Base-by-base conservation (phyloP, 1,140 invertebrate genomes). In the Calosoma granatense region DNA sequence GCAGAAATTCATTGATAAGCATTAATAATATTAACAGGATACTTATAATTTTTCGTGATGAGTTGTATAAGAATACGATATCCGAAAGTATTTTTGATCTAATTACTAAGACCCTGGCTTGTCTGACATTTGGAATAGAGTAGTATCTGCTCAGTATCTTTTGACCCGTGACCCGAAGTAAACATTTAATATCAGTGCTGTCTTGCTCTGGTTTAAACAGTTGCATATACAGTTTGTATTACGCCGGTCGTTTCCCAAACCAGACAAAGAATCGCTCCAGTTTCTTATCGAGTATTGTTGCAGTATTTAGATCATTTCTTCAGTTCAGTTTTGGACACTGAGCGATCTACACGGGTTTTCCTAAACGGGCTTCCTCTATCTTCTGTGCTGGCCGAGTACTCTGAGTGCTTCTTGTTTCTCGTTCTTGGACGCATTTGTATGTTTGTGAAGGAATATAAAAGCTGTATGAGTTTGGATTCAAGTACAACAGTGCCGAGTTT, bases 391-490 rank as follows among this genome's bases (percentile, higher is more conserved):
- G n/a, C n/a, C n/a, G n/a, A n/a, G n/a, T n/a, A 47, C 17, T 47
- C 17, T 36, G 26, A 36, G 26, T n/a, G 26, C 26, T 36, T 36
- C n/a, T 36, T 36, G n/a, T 36, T 36, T 36, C n/a, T n/a, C n/a
- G 26, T 9, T 36, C n/a, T 47, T 17, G 17, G 15, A 47, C 9
- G 17, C 4, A 47, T 47, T 47, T 47, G 41, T 47, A 47, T 47
- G 15, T 12, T 6, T 17, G 6, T 47, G 41, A 47, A 36, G 9
- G 17, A 47, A 9, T 11, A 12, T 47, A 47, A 12, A n/a, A n/a
- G n/a, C 17, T 17, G 41, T 17, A 47, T 47, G 41, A 47, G 41
- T 47, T 47, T 47, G 9, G 41, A 47, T 47, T 47, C 41, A 9
- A 47, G 15, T 17, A 12, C 6, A 12, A 47, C 15, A 47, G 41